phyloP scores from a whole-genome alignment of 2,113 vertebrate genomes.

The Scomber japonicus region DNA sequence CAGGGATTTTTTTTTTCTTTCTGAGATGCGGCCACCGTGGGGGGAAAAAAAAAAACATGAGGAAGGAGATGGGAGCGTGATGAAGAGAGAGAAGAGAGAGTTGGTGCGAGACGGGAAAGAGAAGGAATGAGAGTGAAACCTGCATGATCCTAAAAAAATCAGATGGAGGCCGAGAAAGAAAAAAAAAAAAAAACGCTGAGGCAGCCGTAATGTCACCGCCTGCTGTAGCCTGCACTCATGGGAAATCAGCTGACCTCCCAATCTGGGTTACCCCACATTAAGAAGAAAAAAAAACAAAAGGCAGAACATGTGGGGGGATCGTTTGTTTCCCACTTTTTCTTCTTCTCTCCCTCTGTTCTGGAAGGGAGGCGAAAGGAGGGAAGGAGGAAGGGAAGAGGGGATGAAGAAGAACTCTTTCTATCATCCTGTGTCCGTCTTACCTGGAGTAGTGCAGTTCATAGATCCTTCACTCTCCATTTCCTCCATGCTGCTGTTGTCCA shows the following conservation, averaged over 20 bases:
- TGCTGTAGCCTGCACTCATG: slow-evolving; percentile 31
- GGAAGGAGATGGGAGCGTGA: not conserved
- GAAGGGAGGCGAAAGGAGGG: not conserved
- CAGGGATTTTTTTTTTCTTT: slow-evolving; percentile 21
- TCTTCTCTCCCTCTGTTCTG: not conserved
- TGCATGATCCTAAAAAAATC: slow-evolving; percentile 41
- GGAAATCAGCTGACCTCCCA: slow-evolving; percentile 63
- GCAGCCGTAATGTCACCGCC: slow-evolving; percentile 46
- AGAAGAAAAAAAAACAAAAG: slow-evolving; percentile 7
- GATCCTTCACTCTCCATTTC: slow-evolving; percentile 69
- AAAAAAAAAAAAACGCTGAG: slow-evolving; percentile 40
- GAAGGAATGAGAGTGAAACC: slow-evolving; percentile 44
- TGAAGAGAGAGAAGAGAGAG: not conserved
- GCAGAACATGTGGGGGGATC: slow-evolving; percentile 28
- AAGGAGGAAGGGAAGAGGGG: not conserved
- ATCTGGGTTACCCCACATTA: slow-evolving; percentile 69
- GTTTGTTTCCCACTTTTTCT: slow-evolving; percentile 40
- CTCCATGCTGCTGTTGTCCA: slow-evolving; percentile 77
- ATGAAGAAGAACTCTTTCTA: slow-evolving; percentile 37
- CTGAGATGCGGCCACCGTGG: slow-evolving; percentile 9
- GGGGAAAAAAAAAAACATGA: slow-evolving; percentile 2
- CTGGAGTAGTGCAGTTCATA: slow-evolving; percentile 93
- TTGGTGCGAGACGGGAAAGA: not conserved
- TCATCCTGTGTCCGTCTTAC: slow-evolving; percentile 74
- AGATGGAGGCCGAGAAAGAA: slow-evolving; percentile 35